A percentile compares a stretch with the other conserved stretches of the same genome.
Evolutionary conservation across 2,888 invertebrate species (phyloP).

Genomic region (Noctua janthe): DNA sequence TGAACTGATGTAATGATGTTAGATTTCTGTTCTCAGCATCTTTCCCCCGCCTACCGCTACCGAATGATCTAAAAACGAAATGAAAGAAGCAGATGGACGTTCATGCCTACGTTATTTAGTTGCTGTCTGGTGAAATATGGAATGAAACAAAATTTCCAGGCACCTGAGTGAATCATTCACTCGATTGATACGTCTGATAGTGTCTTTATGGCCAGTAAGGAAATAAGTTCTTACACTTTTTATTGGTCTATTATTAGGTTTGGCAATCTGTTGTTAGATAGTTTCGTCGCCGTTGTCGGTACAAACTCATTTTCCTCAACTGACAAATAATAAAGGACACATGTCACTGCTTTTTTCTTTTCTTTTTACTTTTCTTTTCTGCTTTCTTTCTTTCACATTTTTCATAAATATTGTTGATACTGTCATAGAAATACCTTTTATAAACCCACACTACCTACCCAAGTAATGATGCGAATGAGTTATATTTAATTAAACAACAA

Average conservation of each 20-base stretch:
- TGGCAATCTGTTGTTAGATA: neutral
- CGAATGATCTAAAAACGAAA: neutral
- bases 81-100: neutral
- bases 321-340: too few species aligned
- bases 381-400: neutral
- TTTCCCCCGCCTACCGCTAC: neutral
- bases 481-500: neutral
- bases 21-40: neutral
- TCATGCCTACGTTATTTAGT: neutral
- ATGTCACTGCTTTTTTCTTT: too few species aligned
- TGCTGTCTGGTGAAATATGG: neutral
- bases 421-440: neutral
- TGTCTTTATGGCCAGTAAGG: neutral
- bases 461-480: neutral
- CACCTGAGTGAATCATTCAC: neutral
- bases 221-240: constrained; percentile 19
- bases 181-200: neutral
- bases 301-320: neutral
- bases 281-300: neutral
- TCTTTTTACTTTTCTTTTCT: too few species aligned
- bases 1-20: neutral
- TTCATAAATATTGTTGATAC: neutral
- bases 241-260: constrained; percentile 16
- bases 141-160: neutral
- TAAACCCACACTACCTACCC: neutral